These are phyloP conservation scores for Callyntrura guangdongensis DNA, from an alignment of 2,888 invertebrate genomes.

Conservation along the genomic window DNA sequence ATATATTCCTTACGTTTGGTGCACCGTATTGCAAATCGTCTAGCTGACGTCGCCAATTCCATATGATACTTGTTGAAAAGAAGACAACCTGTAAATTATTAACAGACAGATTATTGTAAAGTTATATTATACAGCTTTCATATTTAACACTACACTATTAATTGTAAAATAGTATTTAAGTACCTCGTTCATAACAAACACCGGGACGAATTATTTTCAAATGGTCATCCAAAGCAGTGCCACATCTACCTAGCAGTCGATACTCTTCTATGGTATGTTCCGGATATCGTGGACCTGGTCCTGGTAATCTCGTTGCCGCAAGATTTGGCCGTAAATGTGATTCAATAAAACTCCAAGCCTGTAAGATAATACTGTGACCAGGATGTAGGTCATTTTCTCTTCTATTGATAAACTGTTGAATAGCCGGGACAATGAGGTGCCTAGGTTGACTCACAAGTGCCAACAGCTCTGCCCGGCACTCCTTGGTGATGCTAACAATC, in stretches of 20 bases:
- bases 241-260: slow-evolving; percentile 76
- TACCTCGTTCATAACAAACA: slow-evolving; percentile 83
- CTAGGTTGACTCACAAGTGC: slow-evolving; percentile 22
- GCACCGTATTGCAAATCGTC: slow-evolving; percentile 67
- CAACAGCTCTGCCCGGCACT: slow-evolving; percentile 70
- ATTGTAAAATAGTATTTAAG: not conserved
- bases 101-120: no score
- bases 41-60: slow-evolving; percentile 70
- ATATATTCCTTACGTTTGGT: slow-evolving; percentile 80
- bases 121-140: no score
- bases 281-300: slow-evolving; percentile 64
- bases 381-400: slow-evolving; percentile 75
- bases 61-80: slow-evolving; percentile 81
- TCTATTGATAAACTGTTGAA: slow-evolving; percentile 75
- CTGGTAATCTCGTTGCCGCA: slow-evolving; percentile 63
- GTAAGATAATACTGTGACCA: slow-evolving; percentile 79
- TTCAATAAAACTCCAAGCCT: slow-evolving; percentile 83
- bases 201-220: slow-evolving; percentile 81
- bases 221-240: slow-evolving; percentile 80
- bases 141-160: no score
- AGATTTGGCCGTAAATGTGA: slow-evolving; percentile 74
- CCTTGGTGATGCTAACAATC: slow-evolving; percentile 63
- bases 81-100: slow-evolving; percentile 78
- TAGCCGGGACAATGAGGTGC: slow-evolving; percentile 31
- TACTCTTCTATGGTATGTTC: slow-evolving; percentile 78